Evolutionary conservation across 92 coral and sea anemone species (phyloP).

Genomic region (Scolanthus callimorphus): DNA sequence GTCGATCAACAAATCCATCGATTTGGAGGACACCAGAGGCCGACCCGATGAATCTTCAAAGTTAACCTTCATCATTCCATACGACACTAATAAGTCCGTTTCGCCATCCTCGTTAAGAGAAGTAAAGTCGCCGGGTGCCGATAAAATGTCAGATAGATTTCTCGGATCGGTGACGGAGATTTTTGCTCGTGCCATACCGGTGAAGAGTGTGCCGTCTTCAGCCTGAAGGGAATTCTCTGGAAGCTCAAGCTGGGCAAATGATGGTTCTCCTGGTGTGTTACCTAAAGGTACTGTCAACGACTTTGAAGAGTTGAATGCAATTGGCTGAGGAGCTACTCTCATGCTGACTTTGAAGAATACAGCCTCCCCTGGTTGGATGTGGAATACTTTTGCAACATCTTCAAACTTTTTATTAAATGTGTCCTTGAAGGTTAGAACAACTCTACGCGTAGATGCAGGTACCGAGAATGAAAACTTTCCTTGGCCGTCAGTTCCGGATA

Average conservation of each 20-base stretch:
- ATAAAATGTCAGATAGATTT: constrained; percentile 37
- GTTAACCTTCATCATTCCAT: constrained; percentile 44
- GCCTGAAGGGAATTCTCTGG: constrained; percentile 42
- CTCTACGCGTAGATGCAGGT: no score
- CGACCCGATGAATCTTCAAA: constrained; percentile 37
- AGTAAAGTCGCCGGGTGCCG: constrained; percentile 59
- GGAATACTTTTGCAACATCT: no score
- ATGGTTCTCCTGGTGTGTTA: constrained; percentile 2
- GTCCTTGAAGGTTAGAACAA: no score
- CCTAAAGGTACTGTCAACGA: constrained; percentile 4
- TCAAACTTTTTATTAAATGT: no score
- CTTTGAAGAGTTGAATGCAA: constrained; percentile 4
- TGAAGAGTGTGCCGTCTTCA: constrained; percentile 31
- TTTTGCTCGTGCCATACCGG: constrained; percentile 35
- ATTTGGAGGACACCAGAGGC: constrained; percentile 22
- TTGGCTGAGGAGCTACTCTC: background rate
- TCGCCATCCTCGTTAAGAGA: constrained; percentile 44
- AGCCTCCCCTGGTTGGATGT: no score
- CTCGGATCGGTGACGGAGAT: constrained; percentile 48
- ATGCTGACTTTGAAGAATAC: constrained; percentile 10
- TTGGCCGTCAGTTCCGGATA: no score
- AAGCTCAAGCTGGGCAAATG: constrained; percentile 39
- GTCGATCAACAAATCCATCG: constrained; percentile 30
- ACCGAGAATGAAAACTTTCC: no score
- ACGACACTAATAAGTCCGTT: constrained; percentile 44